Evolutionary conservation across 2,888 invertebrate genomes (phyloP).

Genomic region (Girardia tigrina): DNA sequence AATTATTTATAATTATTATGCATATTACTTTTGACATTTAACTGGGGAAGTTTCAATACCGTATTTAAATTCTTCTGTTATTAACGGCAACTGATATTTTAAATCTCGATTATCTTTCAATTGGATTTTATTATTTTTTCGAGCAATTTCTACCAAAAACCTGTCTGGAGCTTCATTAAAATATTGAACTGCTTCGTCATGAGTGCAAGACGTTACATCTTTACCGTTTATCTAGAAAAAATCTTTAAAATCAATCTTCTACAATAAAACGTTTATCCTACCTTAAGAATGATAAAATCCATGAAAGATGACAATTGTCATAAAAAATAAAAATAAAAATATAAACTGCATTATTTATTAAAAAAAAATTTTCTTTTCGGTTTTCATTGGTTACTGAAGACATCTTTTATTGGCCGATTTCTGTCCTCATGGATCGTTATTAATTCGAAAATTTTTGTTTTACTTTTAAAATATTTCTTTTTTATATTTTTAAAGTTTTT

Average conservation of each 20-base stretch:
- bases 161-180: slow-evolving; percentile 13
- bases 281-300: not conserved
- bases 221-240: not conserved
- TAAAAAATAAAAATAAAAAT: not conserved
- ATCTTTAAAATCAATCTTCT: not conserved
- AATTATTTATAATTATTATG: not conserved
- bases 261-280: not conserved
- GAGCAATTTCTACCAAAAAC: not conserved
- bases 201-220: not conserved
- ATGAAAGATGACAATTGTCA: not conserved
- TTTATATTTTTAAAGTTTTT: no score
- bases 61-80: slow-evolving; percentile 17
- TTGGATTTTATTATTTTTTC: not conserved
- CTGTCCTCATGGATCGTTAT: no score
- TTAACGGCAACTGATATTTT: not conserved
- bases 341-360: not conserved
- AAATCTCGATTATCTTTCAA: not conserved
- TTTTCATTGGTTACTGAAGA: not conserved
- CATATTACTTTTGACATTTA: not conserved
- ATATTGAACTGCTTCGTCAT: slow-evolving; percentile 3
- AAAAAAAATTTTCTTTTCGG: not conserved
- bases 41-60: not conserved
- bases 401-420: not conserved
- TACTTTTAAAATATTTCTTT: no score
- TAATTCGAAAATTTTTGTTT: no score